phyloP scores from a whole-genome alignment of 2,888 invertebrate species.

The Caenorhabditis sp. region DNA sequence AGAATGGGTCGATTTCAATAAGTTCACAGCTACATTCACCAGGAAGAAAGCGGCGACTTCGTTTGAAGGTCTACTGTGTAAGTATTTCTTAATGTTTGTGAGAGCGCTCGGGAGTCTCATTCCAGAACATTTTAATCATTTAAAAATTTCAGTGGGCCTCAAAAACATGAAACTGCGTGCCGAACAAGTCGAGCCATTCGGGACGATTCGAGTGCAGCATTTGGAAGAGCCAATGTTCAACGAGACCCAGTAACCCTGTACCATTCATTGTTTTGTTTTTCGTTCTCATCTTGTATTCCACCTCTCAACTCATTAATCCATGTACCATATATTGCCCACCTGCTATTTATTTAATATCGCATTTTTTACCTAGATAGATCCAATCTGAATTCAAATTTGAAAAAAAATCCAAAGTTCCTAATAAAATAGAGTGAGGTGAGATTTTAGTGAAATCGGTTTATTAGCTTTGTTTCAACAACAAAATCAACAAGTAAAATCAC shows the following conservation, averaged over 20 bases:
- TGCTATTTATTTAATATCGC: too few relatives aligned
- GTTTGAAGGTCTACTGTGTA: conserved; percentile 34
- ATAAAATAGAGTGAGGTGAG: background rate
- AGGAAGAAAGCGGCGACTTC: conserved; percentile 37
- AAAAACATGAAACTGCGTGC: conserved; percentile 24
- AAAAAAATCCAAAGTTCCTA: background rate
- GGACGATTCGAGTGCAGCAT: conserved; percentile 6
- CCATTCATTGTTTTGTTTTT: background rate
- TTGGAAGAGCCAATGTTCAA: background rate
- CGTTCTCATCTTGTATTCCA: background rate
- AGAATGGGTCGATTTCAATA: conserved; percentile 27
- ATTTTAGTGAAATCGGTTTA: conserved; percentile 42
- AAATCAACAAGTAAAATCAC: conserved; percentile 52
- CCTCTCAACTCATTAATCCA: background rate
- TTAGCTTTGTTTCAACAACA: conserved; percentile 44
- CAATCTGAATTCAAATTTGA: background rate
- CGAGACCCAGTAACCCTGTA: background rate
- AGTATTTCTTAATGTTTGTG: background rate
- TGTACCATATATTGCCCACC: conserved; percentile 14
- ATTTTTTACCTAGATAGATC: too few relatives aligned
- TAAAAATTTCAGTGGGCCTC: conserved; percentile 24
- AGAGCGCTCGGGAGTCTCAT: too few relatives aligned
- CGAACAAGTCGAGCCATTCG: conserved; percentile 26
- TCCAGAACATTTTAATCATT: too few relatives aligned
- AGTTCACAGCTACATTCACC: conserved; percentile 7